Conservation (phyloP, 2,888 invertebrate genomes). For the Zele albiditarsus region DNA sequence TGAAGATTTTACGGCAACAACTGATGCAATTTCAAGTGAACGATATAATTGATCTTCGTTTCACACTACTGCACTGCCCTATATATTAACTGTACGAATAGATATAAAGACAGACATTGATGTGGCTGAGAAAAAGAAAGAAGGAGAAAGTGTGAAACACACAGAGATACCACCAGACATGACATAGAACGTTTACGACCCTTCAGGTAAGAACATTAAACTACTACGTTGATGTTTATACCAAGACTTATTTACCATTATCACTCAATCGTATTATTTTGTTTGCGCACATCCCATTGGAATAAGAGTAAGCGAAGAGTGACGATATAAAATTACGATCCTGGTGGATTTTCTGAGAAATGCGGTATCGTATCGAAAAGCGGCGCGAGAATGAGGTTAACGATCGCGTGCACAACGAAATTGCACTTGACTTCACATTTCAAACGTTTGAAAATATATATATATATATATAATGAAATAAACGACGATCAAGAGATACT, state of each 20-base stretch:
- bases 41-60: background rate
- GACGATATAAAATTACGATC: constrained; percentile 10
- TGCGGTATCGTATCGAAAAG: background rate
- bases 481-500: background rate
- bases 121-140: background rate
- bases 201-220: constrained; percentile 7
- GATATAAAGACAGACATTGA: too few relatives aligned
- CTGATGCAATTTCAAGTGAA: background rate
- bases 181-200: background rate
- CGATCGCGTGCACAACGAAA: constrained; percentile 27
- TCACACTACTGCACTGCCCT: background rate
- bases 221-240: background rate
- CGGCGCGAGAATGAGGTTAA: constrained; percentile 29
- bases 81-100: too few relatives aligned
- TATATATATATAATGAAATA: background rate
- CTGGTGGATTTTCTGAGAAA: constrained; percentile 2
- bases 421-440: background rate
- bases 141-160: background rate
- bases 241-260: background rate
- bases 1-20: background rate
- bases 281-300: too few relatives aligned
- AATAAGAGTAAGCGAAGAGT: background rate
- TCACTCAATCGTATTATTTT: constrained; percentile 28
- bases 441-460: background rate
- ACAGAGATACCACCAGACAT: constrained; percentile 12